Evolutionary conservation across 2,888 invertebrate genomes (phyloP).

Genomic region (Brenthis hecate): DNA sequence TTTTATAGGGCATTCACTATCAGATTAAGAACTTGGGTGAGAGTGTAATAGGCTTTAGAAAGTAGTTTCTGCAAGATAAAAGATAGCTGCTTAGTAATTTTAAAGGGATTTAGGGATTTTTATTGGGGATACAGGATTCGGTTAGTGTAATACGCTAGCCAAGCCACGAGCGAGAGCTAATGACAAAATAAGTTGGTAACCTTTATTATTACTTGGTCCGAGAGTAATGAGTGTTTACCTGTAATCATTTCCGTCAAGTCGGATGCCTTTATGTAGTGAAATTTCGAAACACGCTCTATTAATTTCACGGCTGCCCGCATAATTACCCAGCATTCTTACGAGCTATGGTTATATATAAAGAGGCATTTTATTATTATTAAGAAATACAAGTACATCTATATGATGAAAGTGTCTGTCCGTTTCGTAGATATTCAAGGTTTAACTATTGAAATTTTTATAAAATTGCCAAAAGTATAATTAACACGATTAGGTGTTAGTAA

Average conservation of each 20-base stretch:
- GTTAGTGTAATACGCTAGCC: too few species aligned
- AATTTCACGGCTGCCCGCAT: conserved; percentile 64
- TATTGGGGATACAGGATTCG: too few species aligned
- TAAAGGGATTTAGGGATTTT: too few species aligned
- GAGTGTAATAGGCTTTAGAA: too few species aligned
- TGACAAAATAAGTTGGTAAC: conserved; percentile 26
- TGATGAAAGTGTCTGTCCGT: background rate
- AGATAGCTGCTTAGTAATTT: too few species aligned
- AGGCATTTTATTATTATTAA: conserved; percentile 28
- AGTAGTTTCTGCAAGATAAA: too few species aligned
- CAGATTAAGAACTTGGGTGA: too few species aligned
- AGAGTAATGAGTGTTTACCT: conserved; percentile 49
- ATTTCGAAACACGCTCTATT: conserved; percentile 65
- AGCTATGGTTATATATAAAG: conserved; percentile 36
- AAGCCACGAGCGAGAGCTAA: too few species aligned
- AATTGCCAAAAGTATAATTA: too few species aligned
- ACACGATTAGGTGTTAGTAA: too few species aligned
- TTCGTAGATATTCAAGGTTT: background rate
- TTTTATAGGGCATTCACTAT: too few species aligned
- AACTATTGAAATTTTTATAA: background rate
- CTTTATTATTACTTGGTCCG: conserved; percentile 28
- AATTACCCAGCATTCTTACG: conserved; percentile 51
- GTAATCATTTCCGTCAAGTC: conserved; percentile 64
- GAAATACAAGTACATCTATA: conserved; percentile 19
- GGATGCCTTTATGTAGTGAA: conserved; percentile 58